Conservation (phyloP, 2,888 invertebrate species). For the Falcaria lacertinaria region DNA sequence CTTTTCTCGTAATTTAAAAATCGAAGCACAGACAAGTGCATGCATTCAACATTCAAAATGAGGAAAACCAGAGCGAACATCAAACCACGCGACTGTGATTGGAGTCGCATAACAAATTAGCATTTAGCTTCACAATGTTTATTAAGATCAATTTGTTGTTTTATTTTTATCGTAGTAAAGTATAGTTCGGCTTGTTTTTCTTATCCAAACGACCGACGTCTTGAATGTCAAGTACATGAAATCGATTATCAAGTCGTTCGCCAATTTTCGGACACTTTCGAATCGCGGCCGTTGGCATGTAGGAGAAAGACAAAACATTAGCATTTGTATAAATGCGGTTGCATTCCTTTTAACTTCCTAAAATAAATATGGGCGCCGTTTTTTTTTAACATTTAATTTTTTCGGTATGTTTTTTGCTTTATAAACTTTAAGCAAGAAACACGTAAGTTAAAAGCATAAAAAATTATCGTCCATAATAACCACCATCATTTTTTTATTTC, state of each 20-base stretch:
- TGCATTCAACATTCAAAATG: constrained; percentile 56
- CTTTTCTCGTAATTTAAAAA: constrained; percentile 34
- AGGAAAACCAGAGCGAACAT: constrained; percentile 41
- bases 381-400: too few species aligned
- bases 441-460: too few species aligned
- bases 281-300: constrained; percentile 41
- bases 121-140: constrained; percentile 10
- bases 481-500: too few species aligned
- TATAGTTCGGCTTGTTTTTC: constrained; percentile 23
- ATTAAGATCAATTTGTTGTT: constrained; percentile 25
- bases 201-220: constrained; percentile 17
- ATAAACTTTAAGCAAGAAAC: too few species aligned
- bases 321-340: constrained; percentile 25
- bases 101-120: constrained; percentile 41
- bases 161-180: constrained; percentile 19
- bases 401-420: too few species aligned
- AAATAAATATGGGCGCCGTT: too few species aligned
- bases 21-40: constrained; percentile 41
- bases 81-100: constrained; percentile 27
- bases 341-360: constrained; percentile 1
- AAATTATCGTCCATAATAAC: too few species aligned
- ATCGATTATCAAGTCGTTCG: constrained; percentile 53
- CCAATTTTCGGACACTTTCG: constrained; percentile 65
- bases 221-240: constrained; percentile 75
- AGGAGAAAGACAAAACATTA: constrained; percentile 42